Evolutionary conservation across 2,113 vertebrate species (phyloP), one percentile per base, ranked within the genome.

Genomic region (Cochlearius cochlearius): DNA sequence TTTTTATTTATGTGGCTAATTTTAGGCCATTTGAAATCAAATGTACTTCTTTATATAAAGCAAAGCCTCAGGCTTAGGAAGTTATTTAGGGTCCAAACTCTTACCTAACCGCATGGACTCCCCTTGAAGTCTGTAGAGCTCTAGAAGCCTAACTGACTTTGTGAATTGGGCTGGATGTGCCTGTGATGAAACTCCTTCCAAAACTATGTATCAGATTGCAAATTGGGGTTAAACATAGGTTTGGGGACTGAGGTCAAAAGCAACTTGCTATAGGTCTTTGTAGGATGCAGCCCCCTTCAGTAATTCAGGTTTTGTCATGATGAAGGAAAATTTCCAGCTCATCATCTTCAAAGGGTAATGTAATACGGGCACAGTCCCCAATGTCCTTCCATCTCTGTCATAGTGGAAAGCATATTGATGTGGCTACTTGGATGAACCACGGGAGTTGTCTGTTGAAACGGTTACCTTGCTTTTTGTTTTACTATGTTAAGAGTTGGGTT

Each of bases 311-410:
- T 84, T 89, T 96, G 26, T 74, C 41, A 12, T 1, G 9, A 52
- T 76, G 47, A 59, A 77, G 59, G 64, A 84, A 50, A 52, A 66
- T 47, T n/a, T 83, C 58, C 36, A 83, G 19, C 15, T 53, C 34
- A 5, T 7, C 67, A 8, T 83, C 29, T 82, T 93, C 38, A 25
- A 38, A 41, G 16, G 25, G 36, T 41, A 36, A 32, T 20, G 15
- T 43, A 26, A 18, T 15, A 52, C 5, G 12, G 27, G 4, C 26
- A 13, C 15, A 7, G 5, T 56, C 4, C 41, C 26, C 2, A 2
- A 10, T 50, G 19, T 32, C 50, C 20, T 66, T 5, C 23, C 18
- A 5, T 52, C 39, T 71, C 16, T 1, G 0, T 59, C 1, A 0
- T 12, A 21, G 45, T 41, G 41, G 23, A 79, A 58, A 69, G 56